phyloP scores from a whole-genome alignment of 2,797 vertebrate genomes.

The Picus viridis region DNA sequence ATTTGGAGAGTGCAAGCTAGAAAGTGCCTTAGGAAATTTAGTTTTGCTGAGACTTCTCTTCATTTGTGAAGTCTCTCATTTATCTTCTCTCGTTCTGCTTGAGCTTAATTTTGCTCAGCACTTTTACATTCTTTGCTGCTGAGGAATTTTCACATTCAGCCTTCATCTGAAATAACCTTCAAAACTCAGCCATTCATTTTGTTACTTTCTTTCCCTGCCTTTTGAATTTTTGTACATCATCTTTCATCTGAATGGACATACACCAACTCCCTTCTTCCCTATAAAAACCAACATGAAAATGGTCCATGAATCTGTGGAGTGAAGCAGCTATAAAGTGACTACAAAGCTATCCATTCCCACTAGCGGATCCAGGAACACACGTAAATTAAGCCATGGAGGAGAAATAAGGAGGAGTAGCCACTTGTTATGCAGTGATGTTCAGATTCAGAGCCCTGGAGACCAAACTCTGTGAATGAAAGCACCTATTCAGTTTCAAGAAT shows the following conservation, averaged over 20 bases:
- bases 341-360: not conserved
- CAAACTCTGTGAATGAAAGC: conserved; percentile 5
- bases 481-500: conserved; percentile 11
- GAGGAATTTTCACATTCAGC: not conserved
- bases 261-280: not conserved
- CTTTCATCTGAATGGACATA: not conserved
- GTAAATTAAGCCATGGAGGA: not conserved
- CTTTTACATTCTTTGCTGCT: not conserved
- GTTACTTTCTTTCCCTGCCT: not conserved
- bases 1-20: not conserved
- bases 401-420: not conserved
- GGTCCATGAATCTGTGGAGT: not conserved
- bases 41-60: not conserved
- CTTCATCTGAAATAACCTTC: not conserved
- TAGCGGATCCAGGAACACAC: not conserved
- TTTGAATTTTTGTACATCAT: not conserved
- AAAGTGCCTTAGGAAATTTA: not conserved
- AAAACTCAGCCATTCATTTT: not conserved
- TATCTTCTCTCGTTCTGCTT: not conserved
- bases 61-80: not conserved
- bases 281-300: not conserved
- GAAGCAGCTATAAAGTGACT: not conserved
- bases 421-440: not conserved
- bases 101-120: not conserved
- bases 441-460: not conserved